A percentile compares a stretch with the other conserved stretches of the same genome.
phyloP scores from a whole-genome alignment of 2,113 vertebrate species.

The Chascanopsetta lugubris region DNA sequence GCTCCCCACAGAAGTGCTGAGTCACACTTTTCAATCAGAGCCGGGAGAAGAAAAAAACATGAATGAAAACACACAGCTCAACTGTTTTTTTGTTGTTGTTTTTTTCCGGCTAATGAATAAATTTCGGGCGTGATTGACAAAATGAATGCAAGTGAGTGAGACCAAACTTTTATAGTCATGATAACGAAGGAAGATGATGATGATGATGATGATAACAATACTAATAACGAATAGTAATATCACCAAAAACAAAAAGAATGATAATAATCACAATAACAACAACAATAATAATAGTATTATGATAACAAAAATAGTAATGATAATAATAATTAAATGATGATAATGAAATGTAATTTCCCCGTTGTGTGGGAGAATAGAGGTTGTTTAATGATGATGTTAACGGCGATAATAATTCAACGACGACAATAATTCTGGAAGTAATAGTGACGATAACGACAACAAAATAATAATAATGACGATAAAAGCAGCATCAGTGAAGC shows the following conservation, averaged over 20 bases:
- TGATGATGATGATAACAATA: slow-evolving; percentile 22
- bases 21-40: slow-evolving; percentile 55
- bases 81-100: slow-evolving; percentile 33
- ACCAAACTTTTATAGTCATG: slow-evolving; percentile 14
- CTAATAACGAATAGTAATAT: too few species aligned
- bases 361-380: too few species aligned
- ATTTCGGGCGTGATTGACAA: slow-evolving; percentile 42
- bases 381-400: too few species aligned
- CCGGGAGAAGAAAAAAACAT: slow-evolving; percentile 24
- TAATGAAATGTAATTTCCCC: too few species aligned
- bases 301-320: too few species aligned
- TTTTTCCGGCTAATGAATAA: slow-evolving; percentile 22
- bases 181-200: neutral
- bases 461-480: slow-evolving; percentile 1
- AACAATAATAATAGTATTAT: neutral
- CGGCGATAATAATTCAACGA: too few species aligned
- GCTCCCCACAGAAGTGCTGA: slow-evolving; percentile 36
- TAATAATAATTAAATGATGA: too few species aligned
- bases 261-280: slow-evolving; percentile 18
- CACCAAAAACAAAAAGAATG: too few species aligned
- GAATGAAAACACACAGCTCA: slow-evolving; percentile 55
- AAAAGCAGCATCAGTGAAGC: slow-evolving; percentile 22
- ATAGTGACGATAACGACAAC: too few species aligned
- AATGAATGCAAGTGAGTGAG: slow-evolving; percentile 45
- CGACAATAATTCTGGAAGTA: too few species aligned